Base-by-base conservation (phyloP, 1,140 invertebrate genomes). In the Cephus cinctus region DNA sequence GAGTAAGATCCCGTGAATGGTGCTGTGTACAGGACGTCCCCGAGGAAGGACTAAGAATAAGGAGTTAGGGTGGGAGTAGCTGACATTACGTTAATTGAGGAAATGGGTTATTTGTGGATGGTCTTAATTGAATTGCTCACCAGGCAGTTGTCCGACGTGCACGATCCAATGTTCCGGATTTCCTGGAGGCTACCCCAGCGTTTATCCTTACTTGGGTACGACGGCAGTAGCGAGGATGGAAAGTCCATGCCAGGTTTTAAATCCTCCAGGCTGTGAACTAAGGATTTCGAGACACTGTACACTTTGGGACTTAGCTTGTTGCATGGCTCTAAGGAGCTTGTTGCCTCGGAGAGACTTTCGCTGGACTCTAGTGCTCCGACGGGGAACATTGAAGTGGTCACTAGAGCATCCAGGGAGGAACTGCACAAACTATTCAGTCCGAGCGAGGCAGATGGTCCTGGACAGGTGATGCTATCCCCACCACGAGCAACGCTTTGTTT, bases 171-270 rank as follows among this genome's bases (percentile, higher is more conserved):
- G 39, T 76, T 78, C 31, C 78, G 66, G 36, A 83, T 72, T 42
- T 84, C 81, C 50, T 83, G 82, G 1, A 84, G 57, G 50, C 82
- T 83, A 20, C 80, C 80, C 81, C 81, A 83, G 8, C 69, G 73
- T 23, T 61, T 53, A 18, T 65, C 52, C 32, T 66, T 67, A 12
- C 65, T 71, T 5, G 71, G 57, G n/a, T 65, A 58, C 3, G 57
- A 62, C 23, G 73, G 69, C 31, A 59, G 56, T n/a, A 71, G 63
- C 3, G 58, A 56, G 3, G 64, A 57, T 6, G 67, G 56, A 46
- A 59, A 69, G 38, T 63, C 71, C 57, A 60, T 64, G 14, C 58
- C 65, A 5, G 55, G 49, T 47, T 76, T 81, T 6, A 84, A 52
- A 55, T 85, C 78, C 53, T 85, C 82, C 44, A 82, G 75, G 61